Percentiles rank a stretch among this genome's conserved stretches.
Conservation (phyloP, 2,888 invertebrate species). For the Diaphora mendica region DNA sequence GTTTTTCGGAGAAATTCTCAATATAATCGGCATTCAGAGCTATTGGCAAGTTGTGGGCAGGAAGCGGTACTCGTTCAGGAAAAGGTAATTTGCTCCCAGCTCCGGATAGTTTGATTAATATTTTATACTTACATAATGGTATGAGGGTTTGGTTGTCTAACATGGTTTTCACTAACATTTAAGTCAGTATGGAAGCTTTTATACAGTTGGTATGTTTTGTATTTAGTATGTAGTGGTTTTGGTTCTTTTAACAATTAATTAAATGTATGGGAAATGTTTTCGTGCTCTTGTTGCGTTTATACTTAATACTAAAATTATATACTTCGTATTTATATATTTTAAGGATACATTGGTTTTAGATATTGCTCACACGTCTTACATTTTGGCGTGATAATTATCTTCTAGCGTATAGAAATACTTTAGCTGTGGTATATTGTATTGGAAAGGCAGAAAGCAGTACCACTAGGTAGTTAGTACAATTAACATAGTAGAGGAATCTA, state of each 20-base stretch:
- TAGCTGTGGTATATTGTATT: constrained; percentile 39
- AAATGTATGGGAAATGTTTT: constrained; percentile 66
- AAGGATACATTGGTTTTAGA: constrained; percentile 33
- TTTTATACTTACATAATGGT: constrained; percentile 76
- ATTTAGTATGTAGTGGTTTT: constrained; percentile 65
- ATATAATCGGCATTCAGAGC: constrained; percentile 78
- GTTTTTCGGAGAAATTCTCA: constrained; percentile 88
- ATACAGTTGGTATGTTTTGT: constrained; percentile 58
- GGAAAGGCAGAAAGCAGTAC: constrained; percentile 40
- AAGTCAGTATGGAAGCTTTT: constrained; percentile 62
- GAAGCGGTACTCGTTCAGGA: constrained; percentile 86
- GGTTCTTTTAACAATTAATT: constrained; percentile 56
- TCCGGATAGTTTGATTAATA: constrained; percentile 81
- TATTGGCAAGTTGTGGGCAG: constrained; percentile 80
- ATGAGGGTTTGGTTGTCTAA: constrained; percentile 80
- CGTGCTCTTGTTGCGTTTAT: constrained; percentile 50
- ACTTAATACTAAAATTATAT: constrained; percentile 25
- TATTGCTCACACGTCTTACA: constrained; percentile 82
- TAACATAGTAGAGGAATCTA: constrained; percentile 42
- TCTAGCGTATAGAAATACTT: constrained; percentile 43
- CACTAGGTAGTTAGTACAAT: constrained; percentile 35
- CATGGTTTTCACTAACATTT: constrained; percentile 73
- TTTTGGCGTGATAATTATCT: constrained; percentile 77
- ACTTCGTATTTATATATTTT: constrained; percentile 19
- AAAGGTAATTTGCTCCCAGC: constrained; percentile 82